phyloP scores from a whole-genome alignment of 2,888 invertebrate genomes.

The Caenorhabditis sp. region DNA sequence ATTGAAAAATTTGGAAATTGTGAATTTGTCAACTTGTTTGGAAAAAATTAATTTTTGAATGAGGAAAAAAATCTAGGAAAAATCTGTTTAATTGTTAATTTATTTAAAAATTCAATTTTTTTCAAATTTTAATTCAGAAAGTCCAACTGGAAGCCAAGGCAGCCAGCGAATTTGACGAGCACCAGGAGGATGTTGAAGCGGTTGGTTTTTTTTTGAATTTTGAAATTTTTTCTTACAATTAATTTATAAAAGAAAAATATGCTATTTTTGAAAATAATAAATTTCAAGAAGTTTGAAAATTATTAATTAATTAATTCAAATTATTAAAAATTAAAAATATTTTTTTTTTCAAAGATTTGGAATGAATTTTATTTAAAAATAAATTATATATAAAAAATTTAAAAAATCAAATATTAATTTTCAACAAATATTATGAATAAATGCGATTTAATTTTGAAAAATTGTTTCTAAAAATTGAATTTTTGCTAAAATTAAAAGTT shows the following conservation, averaged over 20 bases:
- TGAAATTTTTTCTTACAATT: no score
- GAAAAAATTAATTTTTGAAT: no score
- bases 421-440: background rate
- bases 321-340: no score
- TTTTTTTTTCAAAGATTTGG: no score
- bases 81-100: background rate
- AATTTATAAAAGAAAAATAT: no score
- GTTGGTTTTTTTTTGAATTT: constrained; percentile 4
- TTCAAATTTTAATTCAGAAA: constrained; percentile 40
- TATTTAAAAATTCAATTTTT: constrained; percentile 5
- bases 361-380: no score
- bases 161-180: constrained; percentile 52
- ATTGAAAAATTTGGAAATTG: no score
- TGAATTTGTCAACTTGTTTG: no score
- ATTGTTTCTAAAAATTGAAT: background rate
- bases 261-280: no score
- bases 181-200: constrained; percentile 42
- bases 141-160: constrained; percentile 56
- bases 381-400: no score
- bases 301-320: no score
- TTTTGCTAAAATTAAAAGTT: background rate
- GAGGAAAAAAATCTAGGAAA: background rate
- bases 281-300: no score
- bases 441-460: background rate
- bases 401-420: constrained; percentile 5